Base-by-base conservation (phyloP, 2,797 vertebrate genomes). In the Halcyon chelicuti region DNA sequence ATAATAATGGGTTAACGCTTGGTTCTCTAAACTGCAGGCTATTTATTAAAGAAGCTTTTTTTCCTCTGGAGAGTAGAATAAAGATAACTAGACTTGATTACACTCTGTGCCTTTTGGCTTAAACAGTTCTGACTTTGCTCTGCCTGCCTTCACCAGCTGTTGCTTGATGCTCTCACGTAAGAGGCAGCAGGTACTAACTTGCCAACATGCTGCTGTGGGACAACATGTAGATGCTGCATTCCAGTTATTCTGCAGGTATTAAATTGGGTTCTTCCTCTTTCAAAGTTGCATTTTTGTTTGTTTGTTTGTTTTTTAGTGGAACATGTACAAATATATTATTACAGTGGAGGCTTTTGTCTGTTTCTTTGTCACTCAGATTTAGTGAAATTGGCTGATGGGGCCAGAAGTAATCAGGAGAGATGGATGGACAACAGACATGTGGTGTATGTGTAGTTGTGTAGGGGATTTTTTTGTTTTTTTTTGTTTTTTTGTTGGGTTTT, bases 41-140 rank as follows among this genome's bases (percentile, higher is more conserved):
- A 5, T 79, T 91, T 96, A 83, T 80, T 88, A 88, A 90, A 94
- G 86, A 62, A 60, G 70, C 44, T 82, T 66, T 92, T 47, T 47
- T 46, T 22, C 16, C 39, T 40, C 79, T 80, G 0, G 12, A 83
- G 37, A 84, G 26, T 80, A 93, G 73, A 78, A n/a, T 81, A 76
- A 92, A 83, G 86, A 58, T 90, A 86, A 86, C 86, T 63, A 57
- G 40, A 68, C 46, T 71, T 88, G 61, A 88, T 88, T 68, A 72
- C 16, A 35, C 33, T 55, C 44, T 75, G 44, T 74, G 73, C 44
- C 61, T 65, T 88, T 86, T 76, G 82, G 51, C 71, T 87, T 39
- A 70, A 76, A 68, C 78, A 70, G 8, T 79, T 85, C 66, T 93
- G 88, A 42, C 51, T 82, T 92, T 40, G 5, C 21, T 86, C 47